These are phyloP conservation scores for Anarrhichthys ocellatus DNA, from an alignment of 2,113 vertebrate species.

Conservation along the genomic window DNA sequence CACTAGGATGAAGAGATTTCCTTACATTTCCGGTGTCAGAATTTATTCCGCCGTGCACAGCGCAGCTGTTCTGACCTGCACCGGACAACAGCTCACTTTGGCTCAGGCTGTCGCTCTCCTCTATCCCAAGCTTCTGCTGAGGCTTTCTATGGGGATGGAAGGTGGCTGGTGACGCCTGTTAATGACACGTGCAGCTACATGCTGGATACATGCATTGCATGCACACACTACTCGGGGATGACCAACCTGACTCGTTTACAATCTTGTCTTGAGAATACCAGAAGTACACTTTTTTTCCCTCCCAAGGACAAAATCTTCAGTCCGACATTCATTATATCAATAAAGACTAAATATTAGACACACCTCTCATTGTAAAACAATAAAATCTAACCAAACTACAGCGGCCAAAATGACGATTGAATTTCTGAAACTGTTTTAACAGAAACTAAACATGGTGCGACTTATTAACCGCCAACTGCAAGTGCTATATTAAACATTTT, in stretches of 20 bases:
- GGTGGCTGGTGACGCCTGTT: conserved; percentile 35
- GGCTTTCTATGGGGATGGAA: conserved; percentile 13
- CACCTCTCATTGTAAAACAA: neutral
- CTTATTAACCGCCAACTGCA: neutral
- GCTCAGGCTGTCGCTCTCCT: conserved; percentile 27
- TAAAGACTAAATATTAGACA: neutral
- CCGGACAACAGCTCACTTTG: neutral
- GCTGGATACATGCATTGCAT: neutral
- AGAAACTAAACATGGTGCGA: neutral
- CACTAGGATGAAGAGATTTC: neutral
- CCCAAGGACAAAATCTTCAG: neutral
- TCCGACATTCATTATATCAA: neutral
- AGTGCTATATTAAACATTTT: neutral
- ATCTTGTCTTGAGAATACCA: neutral
- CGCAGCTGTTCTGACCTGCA: neutral
- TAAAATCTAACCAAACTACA: neutral
- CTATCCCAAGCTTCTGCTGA: conserved; percentile 30
- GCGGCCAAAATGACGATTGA: neutral
- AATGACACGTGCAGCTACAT: conserved; percentile 40
- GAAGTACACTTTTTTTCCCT: neutral
- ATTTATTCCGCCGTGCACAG: conserved; percentile 12
- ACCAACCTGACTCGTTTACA: neutral
- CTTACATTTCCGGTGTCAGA: neutral
- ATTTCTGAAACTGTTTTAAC: neutral
- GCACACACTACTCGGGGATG: neutral